Evolutionary conservation across 1,140 invertebrate genomes (phyloP), one percentile per base, ranked within the genome.

Genomic region (Ceratosolen solmsi): DNA sequence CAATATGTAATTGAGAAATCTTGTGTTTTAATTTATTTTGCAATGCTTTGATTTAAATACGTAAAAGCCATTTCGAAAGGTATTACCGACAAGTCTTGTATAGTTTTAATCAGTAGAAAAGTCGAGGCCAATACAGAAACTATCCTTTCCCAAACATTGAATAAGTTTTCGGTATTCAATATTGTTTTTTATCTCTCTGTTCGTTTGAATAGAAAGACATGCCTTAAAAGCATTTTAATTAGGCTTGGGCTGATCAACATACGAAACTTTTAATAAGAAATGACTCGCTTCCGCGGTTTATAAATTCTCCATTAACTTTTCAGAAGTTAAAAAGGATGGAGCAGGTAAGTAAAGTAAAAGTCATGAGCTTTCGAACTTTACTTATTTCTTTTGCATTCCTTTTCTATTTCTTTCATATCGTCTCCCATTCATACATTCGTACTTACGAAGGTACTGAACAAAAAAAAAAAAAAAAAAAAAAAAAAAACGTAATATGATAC

Each of bases 211-310:
- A 56, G 20, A 80, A 80, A 80, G 73, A 71, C 72, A 83, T 76
- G 74, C n/a, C 36, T 63, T 51, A 63, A 75, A 73, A 75, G 72
- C 56, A 54, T 76, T 82, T 82, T 82, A 82, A 82, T 82, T 82
- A 82, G 58, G 46, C 65, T 49, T 4, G 36, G 22, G 4, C 38
- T 41, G 79, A 51, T 5, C 27, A 36, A 68, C 49, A 71, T 22
- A 54, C 65, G 5, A 74, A 83, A 83, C 70, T 83, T 83, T 83
- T 79, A 83, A 83, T 79, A 79, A 79, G 82, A 83, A 83, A 83
- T 33, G 76, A 83, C 22, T 78, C 27, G n/a, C 71, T 38, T 30
- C n/a, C 56, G 73, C 22, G 72, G 51, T 76, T 82, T 76, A 76
- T 70, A 82, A 77, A 82, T 38, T 49, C 58, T 58, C 49, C 49